Percentiles rank a stretch among this genome's conserved stretches.
phyloP scores from a whole-genome alignment of 1,140 invertebrate species.

The Ceratina australensis region DNA sequence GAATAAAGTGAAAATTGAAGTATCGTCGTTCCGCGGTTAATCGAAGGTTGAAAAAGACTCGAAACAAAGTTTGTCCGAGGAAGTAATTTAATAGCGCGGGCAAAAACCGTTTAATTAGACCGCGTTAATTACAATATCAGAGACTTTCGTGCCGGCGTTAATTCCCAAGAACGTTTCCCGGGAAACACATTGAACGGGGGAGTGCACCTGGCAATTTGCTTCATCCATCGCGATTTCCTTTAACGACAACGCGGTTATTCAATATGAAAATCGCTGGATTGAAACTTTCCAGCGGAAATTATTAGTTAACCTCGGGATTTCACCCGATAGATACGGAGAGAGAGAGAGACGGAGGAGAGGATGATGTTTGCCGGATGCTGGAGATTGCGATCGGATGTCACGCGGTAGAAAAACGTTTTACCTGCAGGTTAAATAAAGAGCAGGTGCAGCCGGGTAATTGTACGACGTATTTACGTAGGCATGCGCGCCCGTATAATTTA shows the following conservation, averaged over 20 bases:
- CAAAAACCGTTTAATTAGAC: not conserved
- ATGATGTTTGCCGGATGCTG: constrained; percentile 43
- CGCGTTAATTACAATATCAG: constrained; percentile 3
- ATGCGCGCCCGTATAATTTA: constrained; percentile 34
- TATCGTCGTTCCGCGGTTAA: too few relatives aligned
- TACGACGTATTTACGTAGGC: constrained; percentile 48
- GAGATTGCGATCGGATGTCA: constrained; percentile 54
- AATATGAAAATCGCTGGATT: not conserved
- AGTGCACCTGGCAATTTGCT: too few relatives aligned
- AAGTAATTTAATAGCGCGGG: too few relatives aligned
- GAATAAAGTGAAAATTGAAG: too few relatives aligned
- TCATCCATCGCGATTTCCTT: not conserved
- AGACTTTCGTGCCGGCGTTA: not conserved
- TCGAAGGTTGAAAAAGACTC: too few relatives aligned
- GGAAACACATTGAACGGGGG: too few relatives aligned
- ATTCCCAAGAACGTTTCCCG: too few relatives aligned
- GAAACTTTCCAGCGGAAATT: constrained; percentile 19
- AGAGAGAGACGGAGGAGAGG: not conserved
- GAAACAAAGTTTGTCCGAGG: too few relatives aligned
- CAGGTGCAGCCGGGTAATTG: constrained; percentile 55
- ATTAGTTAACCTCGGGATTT: constrained; percentile 5
- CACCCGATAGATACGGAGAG: not conserved
- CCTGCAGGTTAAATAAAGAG: constrained; percentile 55
- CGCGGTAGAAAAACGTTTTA: constrained; percentile 35
- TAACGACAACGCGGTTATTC: not conserved